Evolutionary conservation across 2,888 invertebrate species (phyloP).

Genomic region (Tachina lurida): DNA sequence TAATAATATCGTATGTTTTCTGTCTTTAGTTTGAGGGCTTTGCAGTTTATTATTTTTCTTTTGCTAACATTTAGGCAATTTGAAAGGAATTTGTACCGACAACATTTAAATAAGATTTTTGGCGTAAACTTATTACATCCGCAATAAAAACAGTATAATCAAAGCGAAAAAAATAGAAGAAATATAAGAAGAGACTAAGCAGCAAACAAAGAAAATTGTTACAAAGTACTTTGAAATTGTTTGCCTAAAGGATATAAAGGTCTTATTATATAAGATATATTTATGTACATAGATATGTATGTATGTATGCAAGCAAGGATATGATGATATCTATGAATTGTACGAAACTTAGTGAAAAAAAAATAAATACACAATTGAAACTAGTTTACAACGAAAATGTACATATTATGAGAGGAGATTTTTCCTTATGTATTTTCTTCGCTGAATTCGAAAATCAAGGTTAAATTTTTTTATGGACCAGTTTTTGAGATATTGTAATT

Average conservation of each 20-base stretch:
- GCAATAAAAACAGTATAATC: constrained; percentile 54
- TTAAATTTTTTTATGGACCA: too few species aligned
- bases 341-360: not conserved
- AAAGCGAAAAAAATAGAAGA: constrained; percentile 15
- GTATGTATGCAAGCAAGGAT: constrained; percentile 1
- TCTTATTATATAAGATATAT: constrained; percentile 30
- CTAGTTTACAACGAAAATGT: too few species aligned
- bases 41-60: constrained; percentile 15
- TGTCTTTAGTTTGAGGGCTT: not conserved
- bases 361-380: constrained; percentile 14
- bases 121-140: constrained; percentile 68
- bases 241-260: constrained; percentile 59
- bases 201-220: constrained; percentile 36
- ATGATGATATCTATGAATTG: constrained; percentile 5
- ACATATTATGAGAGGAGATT: too few species aligned
- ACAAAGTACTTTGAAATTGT: constrained; percentile 50
- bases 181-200: not conserved
- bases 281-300: not conserved
- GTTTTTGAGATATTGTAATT: too few species aligned
- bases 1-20: constrained; percentile 24
- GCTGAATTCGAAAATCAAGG: too few species aligned
- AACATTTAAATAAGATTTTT: constrained; percentile 66
- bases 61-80: constrained; percentile 52
- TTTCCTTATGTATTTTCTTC: too few species aligned
- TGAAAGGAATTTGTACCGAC: constrained; percentile 51